These are phyloP conservation scores for Austrofundulus limnaeus DNA, from an alignment of 2,113 vertebrate genomes.

Conservation along the genomic window DNA sequence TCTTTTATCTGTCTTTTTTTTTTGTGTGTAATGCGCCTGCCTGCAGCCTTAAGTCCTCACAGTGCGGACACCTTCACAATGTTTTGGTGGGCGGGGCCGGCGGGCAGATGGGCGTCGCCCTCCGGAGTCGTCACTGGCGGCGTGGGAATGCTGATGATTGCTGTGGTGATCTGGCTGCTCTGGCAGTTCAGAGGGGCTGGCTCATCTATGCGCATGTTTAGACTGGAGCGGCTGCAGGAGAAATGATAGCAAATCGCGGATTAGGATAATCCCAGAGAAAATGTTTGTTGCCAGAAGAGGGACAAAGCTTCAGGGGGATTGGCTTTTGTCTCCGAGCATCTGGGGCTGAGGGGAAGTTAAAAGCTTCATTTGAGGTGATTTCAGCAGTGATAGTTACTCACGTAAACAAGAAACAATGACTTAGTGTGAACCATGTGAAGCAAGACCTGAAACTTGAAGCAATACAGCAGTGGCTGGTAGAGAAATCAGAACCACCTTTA, in stretches of 20 bases:
- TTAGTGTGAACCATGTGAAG: too few species aligned
- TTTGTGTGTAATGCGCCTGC: slow-evolving; percentile 9
- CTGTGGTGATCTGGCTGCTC: slow-evolving; percentile 92
- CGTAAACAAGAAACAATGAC: neutral
- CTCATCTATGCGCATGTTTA: slow-evolving; percentile 95
- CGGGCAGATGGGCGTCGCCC: slow-evolving; percentile 76
- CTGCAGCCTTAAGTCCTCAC: slow-evolving; percentile 75
- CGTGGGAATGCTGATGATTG: slow-evolving; percentile 98
- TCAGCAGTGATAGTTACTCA: neutral
- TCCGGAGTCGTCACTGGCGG: slow-evolving; percentile 88
- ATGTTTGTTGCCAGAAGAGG: neutral
- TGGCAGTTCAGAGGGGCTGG: slow-evolving; percentile 92
- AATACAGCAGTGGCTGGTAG: too few species aligned
- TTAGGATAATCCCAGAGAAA: slow-evolving; percentile 18
- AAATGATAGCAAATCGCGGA: slow-evolving; percentile 8
- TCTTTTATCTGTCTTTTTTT: slow-evolving; percentile 54
- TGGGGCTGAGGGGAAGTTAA: slow-evolving; percentile 1
- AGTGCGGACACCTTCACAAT: slow-evolving; percentile 96
- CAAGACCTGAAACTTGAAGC: too few species aligned
- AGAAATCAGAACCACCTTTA: too few species aligned
- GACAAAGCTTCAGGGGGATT: neutral
- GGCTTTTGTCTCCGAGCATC: neutral
- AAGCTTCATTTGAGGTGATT: neutral
- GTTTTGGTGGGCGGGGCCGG: slow-evolving; percentile 79
- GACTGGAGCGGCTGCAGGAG: slow-evolving; percentile 91